phyloP scores from a whole-genome alignment of 2,888 invertebrate species.

The Nomada flava region DNA sequence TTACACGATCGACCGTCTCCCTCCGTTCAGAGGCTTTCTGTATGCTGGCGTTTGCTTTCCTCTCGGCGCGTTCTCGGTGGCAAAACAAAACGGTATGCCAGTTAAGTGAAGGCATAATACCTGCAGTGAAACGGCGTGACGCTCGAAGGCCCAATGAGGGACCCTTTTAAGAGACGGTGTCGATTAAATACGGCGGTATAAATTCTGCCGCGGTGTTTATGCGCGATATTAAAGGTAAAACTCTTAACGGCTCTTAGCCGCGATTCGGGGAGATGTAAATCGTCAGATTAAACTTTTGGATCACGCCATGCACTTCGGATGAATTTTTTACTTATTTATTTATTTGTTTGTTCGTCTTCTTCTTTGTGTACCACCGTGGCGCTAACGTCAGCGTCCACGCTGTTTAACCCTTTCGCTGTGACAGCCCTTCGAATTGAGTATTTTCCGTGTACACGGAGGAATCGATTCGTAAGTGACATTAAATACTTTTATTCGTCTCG shows the following conservation, averaged over 20 bases:
- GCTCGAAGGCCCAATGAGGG: slow-evolving; percentile 44
- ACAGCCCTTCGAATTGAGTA: too few species aligned
- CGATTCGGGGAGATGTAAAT: slow-evolving; percentile 27
- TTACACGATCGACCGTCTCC: neutral
- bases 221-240: slow-evolving; percentile 64
- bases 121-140: slow-evolving; percentile 55
- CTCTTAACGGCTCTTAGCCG: slow-evolving; percentile 60
- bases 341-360: too few species aligned
- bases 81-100: slow-evolving; percentile 68
- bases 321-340: neutral
- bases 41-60: neutral
- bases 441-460: too few species aligned
- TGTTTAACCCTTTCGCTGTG: too few species aligned
- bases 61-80: slow-evolving; percentile 41
- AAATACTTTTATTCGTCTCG: too few species aligned
- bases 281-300: slow-evolving; percentile 60
- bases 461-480: too few species aligned
- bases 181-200: slow-evolving; percentile 66
- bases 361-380: too few species aligned
- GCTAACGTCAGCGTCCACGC: too few species aligned
- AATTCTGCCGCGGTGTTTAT: slow-evolving; percentile 65
- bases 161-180: slow-evolving; percentile 62
- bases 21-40: neutral
- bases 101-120: slow-evolving; percentile 67
- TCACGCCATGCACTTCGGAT: slow-evolving; percentile 21